A percentile compares a stretch with the other conserved stretches of the same genome.
These are phyloP conservation scores for Catharus ustulatus DNA, from an alignment of 2,797 vertebrate genomes.

Conservation along the genomic window DNA sequence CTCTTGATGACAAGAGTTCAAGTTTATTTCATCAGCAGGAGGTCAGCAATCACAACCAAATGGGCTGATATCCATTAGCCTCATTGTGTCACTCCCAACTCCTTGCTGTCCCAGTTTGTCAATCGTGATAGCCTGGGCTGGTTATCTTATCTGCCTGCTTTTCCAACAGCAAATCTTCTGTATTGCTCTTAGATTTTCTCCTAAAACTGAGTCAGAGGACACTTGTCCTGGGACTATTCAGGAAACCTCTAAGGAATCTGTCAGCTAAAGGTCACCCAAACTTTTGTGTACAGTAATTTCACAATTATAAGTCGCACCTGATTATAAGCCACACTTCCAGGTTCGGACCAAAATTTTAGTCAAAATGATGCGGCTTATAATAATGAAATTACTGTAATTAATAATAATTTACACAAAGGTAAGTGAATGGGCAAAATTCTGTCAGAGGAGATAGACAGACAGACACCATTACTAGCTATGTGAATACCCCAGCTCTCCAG, in stretches of 20 bases:
- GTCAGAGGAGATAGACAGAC: neutral
- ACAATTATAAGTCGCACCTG: too few relatives aligned
- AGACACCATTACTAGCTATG: neutral
- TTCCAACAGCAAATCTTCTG: neutral
- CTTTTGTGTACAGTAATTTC: neutral
- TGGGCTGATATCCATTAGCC: neutral
- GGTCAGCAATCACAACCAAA: neutral
- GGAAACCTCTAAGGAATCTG: neutral
- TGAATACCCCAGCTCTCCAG: fast-evolving
- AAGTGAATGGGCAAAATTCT: neutral
- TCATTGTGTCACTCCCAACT: neutral
- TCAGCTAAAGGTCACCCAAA: neutral
- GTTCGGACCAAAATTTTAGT: too few relatives aligned
- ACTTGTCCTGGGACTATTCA: neutral
- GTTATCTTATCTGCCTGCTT: neutral
- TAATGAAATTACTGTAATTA: neutral
- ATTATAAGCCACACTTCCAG: too few relatives aligned
- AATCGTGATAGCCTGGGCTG: neutral
- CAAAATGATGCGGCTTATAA: too few relatives aligned
- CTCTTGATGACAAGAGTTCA: neutral
- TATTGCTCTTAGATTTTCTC: neutral
- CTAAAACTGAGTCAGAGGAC: neutral
- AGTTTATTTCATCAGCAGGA: neutral
- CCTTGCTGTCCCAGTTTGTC: neutral
- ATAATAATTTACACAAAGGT: neutral